Base-by-base conservation (phyloP, 2,113 vertebrate genomes). In the Acrocephalus arundinaceus region DNA sequence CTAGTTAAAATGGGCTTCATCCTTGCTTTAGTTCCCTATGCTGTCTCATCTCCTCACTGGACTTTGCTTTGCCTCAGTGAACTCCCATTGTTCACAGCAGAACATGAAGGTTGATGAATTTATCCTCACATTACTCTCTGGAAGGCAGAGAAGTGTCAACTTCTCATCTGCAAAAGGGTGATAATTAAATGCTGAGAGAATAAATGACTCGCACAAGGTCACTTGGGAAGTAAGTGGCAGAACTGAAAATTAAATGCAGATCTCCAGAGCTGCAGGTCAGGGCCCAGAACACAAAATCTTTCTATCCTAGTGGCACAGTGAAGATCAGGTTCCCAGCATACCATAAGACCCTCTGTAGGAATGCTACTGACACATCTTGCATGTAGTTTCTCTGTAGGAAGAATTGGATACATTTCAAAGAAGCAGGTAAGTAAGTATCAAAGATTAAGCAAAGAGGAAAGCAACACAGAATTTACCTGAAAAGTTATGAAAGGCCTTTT, bases 91-190 rank as follows among this genome's bases (percentile, higher is more conserved):
- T 96, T 96, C 89, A 81, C 91, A 92, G 66, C 49, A 92, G 86
- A 97, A 97, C 95, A 94, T 54, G 94, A 97, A 97, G 93, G 95
- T 72, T 97, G 96, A 97, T 97, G 89, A 96, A 96, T 97, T 97
- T 95, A 97, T 97, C 96, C 95, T 97, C 96, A 94, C 96, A 96
- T 96, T 95, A 94, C 94, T 97, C 94, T 97, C 84, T 93, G 73
- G 95, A 93, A 97, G 94, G 95, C 94, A 96, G 86, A 93, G 83
- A 93, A 94, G 93, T 97, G 96, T 97, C 96, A 97, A 92, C 95
- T 95, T 96, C 96, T 97, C 96, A 97, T 96, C 96, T 97, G 96
- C 96, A 97, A 96, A 94, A 95, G 95, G 96, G 95, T 94, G 96
- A 97, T 97, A 97, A 97, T 97, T 97, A 97, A 97, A 97, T 97